Evolutionary conservation across 2,113 vertebrate genomes (phyloP).

Genomic region (Eira barbara): DNA sequence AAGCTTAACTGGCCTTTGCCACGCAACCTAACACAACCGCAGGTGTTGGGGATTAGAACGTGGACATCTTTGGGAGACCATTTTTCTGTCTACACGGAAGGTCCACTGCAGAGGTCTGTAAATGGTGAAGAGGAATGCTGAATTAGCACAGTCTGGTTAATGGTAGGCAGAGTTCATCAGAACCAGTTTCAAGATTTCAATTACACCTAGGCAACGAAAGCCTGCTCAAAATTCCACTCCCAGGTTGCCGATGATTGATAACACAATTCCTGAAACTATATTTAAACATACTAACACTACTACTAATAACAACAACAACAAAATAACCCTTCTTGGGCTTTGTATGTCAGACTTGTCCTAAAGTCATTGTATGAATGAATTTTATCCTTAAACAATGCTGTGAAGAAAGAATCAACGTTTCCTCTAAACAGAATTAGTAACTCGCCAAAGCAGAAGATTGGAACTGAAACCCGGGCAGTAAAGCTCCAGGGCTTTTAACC

Average conservation of each 20-base stretch:
- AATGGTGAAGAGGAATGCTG: neutral
- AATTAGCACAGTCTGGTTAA: neutral
- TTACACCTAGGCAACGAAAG: neutral
- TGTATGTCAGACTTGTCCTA: neutral
- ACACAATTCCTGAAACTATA: neutral
- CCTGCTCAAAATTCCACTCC: neutral
- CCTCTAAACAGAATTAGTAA: neutral
- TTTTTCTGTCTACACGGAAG: neutral
- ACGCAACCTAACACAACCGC: neutral
- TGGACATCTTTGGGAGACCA: neutral
- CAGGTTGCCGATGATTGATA: neutral
- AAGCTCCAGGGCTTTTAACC: neutral
- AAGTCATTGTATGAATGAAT: neutral
- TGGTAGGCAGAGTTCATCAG: neutral
- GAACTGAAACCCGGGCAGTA: neutral
- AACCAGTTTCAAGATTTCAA: neutral
- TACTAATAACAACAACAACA: neutral
- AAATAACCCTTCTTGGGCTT: neutral
- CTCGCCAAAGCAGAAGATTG: neutral
- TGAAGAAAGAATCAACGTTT: neutral
- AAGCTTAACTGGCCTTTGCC: neutral
- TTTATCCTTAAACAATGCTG: neutral
- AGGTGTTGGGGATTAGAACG: neutral
- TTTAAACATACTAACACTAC: neutral
- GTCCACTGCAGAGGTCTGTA: neutral